Base-by-base conservation (phyloP, 2,797 vertebrate species). In the Tokudaia muenninki region DNA sequence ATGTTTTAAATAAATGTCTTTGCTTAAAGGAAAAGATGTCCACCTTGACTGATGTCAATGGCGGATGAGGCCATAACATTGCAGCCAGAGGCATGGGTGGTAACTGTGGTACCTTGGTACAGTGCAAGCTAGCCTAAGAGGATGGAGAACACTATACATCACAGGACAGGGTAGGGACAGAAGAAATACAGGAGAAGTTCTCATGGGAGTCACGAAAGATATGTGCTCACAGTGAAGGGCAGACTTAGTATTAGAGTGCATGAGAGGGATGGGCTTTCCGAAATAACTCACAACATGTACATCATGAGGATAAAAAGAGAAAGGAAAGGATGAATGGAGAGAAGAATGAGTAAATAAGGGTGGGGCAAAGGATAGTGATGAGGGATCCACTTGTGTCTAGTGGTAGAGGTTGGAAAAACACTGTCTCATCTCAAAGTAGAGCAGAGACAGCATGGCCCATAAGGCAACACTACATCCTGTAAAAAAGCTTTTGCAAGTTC, bases 141-240 rank as follows among this genome's bases (percentile, higher is more conserved):
- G 34, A 5, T 14, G 2, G 47, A 16, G 19, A 61, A 67, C 41
- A 84, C 10, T 47, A 26, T 29, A 84, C 26, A 57, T 31, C 10
- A 8, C 1, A 1, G 19, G n/a, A 8, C 5, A 6, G 9, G 26
- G 13, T 1, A 7, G 9, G 44, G 3, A 3, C 16, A 5, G 24
- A 55, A 37, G 26, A 44, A 34, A 26, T 80, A 61, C 12, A 91
- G 65, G 31, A 34, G 80, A 77, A 34, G 0, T 4, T 47, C 16
- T 21, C 8, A 2, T n/a, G 16, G 21, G 72, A 91, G n/a, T 63
- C 47, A 61, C 84, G n/a, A 92, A 90, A 52, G 17, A n/a, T 81
- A n/a, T 21, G 17, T 84, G 13, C 47, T 79, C 63, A 82, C 3
- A 87, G 47, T 1, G 82, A 31, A 92, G 9, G 17, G 67, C 41